Conservation (phyloP, 2,888 invertebrate species). For the Pterobdella sp. region DNA sequence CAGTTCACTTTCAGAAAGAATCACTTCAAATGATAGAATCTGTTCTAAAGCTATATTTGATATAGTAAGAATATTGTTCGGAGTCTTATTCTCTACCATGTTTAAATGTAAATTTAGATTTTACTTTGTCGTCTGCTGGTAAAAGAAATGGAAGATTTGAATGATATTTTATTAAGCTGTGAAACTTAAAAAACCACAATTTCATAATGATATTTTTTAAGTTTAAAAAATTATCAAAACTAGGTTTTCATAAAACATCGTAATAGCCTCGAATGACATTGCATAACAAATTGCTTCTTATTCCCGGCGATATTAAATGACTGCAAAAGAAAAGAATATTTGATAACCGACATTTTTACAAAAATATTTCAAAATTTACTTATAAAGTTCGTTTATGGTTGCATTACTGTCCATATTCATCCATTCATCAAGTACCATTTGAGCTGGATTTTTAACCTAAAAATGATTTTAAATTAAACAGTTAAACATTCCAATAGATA, state of each 20-base stretch:
- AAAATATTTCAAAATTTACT: neutral
- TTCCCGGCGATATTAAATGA: constrained; percentile 5
- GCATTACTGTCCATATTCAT: neutral
- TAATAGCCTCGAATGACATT: neutral
- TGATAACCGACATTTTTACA: neutral
- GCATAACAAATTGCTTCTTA: constrained; percentile 10
- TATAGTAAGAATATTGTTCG: neutral
- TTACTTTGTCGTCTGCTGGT: no score
- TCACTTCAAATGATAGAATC: neutral
- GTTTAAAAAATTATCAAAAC: neutral
- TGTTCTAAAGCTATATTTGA: neutral
- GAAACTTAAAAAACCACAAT: no score
- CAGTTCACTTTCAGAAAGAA: neutral
- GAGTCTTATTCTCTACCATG: neutral
- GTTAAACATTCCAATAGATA: neutral
- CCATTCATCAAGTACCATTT: constrained; percentile 13
- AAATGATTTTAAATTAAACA: neutral
- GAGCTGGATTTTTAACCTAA: constrained; percentile 2
- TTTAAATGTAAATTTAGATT: neutral
- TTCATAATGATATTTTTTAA: no score
- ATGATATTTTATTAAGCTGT: no score
- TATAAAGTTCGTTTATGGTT: neutral
- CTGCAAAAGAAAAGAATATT: neutral
- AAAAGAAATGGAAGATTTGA: no score
- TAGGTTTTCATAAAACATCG: constrained; percentile 13